Conservation (phyloP, 2,113 vertebrate genomes). For the Phodopus roborovskii region DNA sequence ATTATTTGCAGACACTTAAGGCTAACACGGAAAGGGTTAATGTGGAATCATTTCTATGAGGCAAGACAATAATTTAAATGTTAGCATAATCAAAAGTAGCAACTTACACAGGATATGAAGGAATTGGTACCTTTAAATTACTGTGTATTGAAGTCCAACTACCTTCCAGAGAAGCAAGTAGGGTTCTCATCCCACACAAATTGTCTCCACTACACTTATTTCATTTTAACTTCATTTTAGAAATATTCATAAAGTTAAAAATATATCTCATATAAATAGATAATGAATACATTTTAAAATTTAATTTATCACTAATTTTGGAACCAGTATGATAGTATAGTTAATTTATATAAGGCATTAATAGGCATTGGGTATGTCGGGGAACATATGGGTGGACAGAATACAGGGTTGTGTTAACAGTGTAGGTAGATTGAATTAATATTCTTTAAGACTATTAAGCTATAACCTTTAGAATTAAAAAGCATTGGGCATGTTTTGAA, state of each 20-base stretch:
- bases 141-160: neutral
- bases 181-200: neutral
- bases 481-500: neutral
- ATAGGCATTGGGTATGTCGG: neutral
- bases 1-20: neutral
- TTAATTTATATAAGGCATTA: neutral
- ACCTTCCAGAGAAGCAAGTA: neutral
- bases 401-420: neutral
- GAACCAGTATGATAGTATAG: neutral
- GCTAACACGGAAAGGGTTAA: neutral
- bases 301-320: neutral
- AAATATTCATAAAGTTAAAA: neutral
- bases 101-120: neutral
- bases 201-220: neutral
- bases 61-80: neutral
- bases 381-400: neutral
- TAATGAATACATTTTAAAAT: slow-evolving; percentile 21
- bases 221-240: neutral
- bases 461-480: neutral
- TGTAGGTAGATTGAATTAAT: neutral
- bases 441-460: neutral
- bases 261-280: neutral
- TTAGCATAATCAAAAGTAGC: neutral
- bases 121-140: neutral
- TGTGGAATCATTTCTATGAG: neutral